Conservation (phyloP, 2,113 vertebrate species). For the Hippocampus guttulatus region DNA sequence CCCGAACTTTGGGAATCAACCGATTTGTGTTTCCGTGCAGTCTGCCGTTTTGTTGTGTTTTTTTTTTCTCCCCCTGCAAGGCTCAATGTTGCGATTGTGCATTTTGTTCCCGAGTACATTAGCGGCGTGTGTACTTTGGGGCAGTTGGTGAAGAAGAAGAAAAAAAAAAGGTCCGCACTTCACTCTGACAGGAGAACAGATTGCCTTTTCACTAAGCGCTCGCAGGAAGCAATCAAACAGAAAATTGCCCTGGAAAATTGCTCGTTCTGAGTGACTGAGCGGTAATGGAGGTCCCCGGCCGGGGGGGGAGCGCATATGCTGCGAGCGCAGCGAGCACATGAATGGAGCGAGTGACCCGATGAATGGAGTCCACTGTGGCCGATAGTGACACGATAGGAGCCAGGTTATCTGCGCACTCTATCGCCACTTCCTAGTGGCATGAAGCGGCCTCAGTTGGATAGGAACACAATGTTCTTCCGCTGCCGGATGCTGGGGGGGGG, state of each 20-base stretch:
- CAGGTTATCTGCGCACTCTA: constrained; percentile 56
- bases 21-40: constrained; percentile 5
- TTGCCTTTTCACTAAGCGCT: constrained; percentile 60
- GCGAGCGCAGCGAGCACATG: constrained; percentile 22
- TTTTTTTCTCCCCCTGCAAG: neutral
- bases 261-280: constrained; percentile 58
- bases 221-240: constrained; percentile 69
- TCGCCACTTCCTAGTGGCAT: constrained; percentile 35
- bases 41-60: neutral
- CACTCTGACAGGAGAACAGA: constrained; percentile 56
- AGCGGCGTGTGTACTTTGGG: constrained; percentile 27
- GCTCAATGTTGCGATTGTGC: constrained; percentile 8
- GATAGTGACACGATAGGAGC: constrained; percentile 51
- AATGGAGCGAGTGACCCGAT: constrained; percentile 43
- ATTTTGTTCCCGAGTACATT: constrained; percentile 36
- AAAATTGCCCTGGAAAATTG: constrained; percentile 68
- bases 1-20: constrained; percentile 7
- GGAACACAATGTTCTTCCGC: constrained; percentile 38
- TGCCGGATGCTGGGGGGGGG: constrained; percentile 23
- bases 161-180: constrained; percentile 30
- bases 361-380: constrained; percentile 53
- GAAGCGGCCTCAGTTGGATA: constrained; percentile 33
- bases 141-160: constrained; percentile 11
- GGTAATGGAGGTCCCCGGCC: constrained; percentile 31
- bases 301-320: constrained; percentile 36